Evolutionary conservation across 2,797 vertebrate genomes (phyloP).

Genomic region (Pempheris klunzingeri): DNA sequence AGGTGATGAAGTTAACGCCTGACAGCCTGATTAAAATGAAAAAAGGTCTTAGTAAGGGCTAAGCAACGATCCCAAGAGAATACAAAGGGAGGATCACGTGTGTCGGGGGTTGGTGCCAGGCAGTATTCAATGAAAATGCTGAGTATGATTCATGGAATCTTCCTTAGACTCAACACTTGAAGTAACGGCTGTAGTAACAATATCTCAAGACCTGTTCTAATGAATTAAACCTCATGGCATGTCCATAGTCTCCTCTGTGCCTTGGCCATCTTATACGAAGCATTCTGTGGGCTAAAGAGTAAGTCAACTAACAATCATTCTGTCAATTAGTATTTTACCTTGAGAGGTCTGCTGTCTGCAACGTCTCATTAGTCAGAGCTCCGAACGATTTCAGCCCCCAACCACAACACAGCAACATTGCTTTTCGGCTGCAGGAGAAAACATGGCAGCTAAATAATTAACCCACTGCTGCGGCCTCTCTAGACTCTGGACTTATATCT

Average conservation of each 20-base stretch:
- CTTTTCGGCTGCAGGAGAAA: slow-evolving; percentile 15
- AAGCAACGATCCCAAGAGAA: slow-evolving; percentile 27
- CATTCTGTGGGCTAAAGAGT: slow-evolving; percentile 25
- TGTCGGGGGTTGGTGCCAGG: slow-evolving; percentile 7
- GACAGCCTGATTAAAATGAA: slow-evolving; percentile 46
- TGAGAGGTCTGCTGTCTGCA: slow-evolving; percentile 30
- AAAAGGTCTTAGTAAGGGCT: slow-evolving; percentile 12
- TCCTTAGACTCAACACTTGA: slow-evolving; percentile 2
- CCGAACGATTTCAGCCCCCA: slow-evolving; percentile 16
- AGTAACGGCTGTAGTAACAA: background rate
- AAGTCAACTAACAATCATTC: slow-evolving; percentile 32
- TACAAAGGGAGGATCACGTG: slow-evolving; percentile 10
- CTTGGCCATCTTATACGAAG: slow-evolving; percentile 6
- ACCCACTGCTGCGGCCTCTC: no score
- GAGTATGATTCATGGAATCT: slow-evolving; percentile 7
- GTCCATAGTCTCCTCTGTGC: background rate
- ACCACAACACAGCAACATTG: background rate
- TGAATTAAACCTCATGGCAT: background rate
- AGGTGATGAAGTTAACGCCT: slow-evolving; percentile 63
- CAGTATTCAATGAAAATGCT: slow-evolving; percentile 18
- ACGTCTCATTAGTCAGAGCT: slow-evolving; percentile 38
- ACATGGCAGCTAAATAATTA: slow-evolving; percentile 10
- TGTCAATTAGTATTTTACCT: slow-evolving; percentile 52
- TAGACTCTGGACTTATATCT: background rate
- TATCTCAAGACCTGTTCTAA: background rate